phyloP scores from a whole-genome alignment of 2,888 invertebrate species.

The Drosophila neonasuta region DNA sequence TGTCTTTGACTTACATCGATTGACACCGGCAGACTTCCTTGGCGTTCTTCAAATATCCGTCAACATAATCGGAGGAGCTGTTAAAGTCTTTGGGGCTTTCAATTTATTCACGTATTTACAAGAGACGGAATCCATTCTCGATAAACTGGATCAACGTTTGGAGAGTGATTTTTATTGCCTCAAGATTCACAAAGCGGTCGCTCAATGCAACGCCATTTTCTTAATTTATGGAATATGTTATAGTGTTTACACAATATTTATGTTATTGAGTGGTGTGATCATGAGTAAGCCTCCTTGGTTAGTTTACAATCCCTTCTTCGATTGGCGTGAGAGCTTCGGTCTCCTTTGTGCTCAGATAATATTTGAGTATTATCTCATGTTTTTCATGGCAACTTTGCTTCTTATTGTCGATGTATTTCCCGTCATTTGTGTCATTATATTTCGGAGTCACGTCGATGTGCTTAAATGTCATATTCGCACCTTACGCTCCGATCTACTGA shows the following conservation, averaged over 20 bases:
- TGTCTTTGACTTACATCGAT: not conserved
- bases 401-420: conserved; percentile 22
- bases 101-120: conserved; percentile 21
- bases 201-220: conserved; percentile 37
- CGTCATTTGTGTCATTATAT: conserved; percentile 20
- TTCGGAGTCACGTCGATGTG: conserved; percentile 43
- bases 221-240: conserved; percentile 33
- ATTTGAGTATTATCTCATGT: conserved; percentile 36
- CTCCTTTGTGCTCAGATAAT: conserved; percentile 38
- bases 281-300: conserved; percentile 49
- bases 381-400: not conserved
- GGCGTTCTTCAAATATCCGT: conserved; percentile 43
- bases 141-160: conserved; percentile 35
- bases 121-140: conserved; percentile 22
- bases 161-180: conserved; percentile 21
- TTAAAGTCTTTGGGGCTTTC: conserved; percentile 26
- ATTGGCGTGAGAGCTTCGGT: conserved; percentile 44
- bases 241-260: conserved; percentile 15
- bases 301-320: conserved; percentile 53
- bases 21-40: conserved; percentile 19
- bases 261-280: conserved; percentile 17
- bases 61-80: conserved; percentile 32
- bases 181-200: conserved; percentile 50
- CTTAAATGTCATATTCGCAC: conserved; percentile 48
- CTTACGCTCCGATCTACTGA: conserved; percentile 39